Percentiles rank a stretch among this genome's conserved stretches.
Conservation (phyloP, 1,140 invertebrate genomes). For the Drosophila tani region DNA sequence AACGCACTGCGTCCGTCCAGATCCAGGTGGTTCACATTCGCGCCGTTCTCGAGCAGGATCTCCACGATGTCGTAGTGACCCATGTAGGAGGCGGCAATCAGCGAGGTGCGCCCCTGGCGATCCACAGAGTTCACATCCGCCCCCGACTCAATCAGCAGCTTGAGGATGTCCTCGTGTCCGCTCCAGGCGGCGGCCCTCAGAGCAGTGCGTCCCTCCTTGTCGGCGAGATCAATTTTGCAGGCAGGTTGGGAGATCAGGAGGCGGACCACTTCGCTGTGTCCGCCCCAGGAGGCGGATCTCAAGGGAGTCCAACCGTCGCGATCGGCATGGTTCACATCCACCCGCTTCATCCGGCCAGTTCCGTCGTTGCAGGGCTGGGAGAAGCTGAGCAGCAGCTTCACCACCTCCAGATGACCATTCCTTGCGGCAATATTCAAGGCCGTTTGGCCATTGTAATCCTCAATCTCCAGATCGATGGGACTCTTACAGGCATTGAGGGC, state of each 20-base stretch:
- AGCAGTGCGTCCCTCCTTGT: constrained; percentile 90
- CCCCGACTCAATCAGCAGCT: constrained; percentile 88
- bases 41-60: constrained; percentile 93
- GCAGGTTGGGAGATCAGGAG: constrained; percentile 90
- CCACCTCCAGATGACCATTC: constrained; percentile 91
- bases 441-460: constrained; percentile 92
- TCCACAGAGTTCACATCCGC: constrained; percentile 93
- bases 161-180: constrained; percentile 91
- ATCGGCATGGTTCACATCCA: constrained; percentile 93
- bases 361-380: constrained; percentile 85
- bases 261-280: constrained; percentile 95
- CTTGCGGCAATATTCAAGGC: constrained; percentile 93
- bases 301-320: constrained; percentile 96
- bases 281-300: constrained; percentile 95
- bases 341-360: constrained; percentile 86
- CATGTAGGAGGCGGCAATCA: constrained; percentile 96
- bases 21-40: constrained; percentile 94
- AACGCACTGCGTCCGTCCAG: constrained; percentile 96
- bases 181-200: constrained; percentile 94
- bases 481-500: constrained; percentile 87
- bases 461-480: constrained; percentile 87
- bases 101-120: constrained; percentile 93
- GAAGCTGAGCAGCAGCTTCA: constrained; percentile 86
- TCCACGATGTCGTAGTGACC: constrained; percentile 96
- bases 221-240: constrained; percentile 91